Percentiles rank a stretch among this genome's conserved stretches.
Conservation (phyloP, 92 coral and sea anemone species). For the Parazoanthus atlanticus region DNA sequence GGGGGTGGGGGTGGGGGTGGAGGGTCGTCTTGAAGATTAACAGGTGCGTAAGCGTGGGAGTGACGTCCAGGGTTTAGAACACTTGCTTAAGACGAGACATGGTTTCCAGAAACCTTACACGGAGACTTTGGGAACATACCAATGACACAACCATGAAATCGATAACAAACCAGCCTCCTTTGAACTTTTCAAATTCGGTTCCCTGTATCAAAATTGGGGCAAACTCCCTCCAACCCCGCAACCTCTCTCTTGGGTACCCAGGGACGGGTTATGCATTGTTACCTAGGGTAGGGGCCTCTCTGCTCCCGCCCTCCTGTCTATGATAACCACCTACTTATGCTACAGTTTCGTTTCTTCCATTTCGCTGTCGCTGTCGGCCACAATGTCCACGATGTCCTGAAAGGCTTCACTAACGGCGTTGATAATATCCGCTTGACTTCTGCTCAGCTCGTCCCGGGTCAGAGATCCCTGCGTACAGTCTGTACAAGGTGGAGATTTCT, state of each 20-base stretch:
- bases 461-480: neutral
- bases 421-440: slow-evolving; percentile 75
- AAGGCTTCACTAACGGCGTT: slow-evolving; percentile 87
- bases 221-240: neutral
- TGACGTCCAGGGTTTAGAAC: neutral
- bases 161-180: too few relatives aligned
- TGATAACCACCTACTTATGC: neutral
- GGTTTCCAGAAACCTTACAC: too few relatives aligned
- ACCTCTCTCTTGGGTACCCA: neutral
- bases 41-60: neutral
- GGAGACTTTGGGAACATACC: too few relatives aligned
- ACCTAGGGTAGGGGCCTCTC: neutral
- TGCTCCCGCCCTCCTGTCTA: neutral
- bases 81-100: too few relatives aligned
- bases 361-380: slow-evolving; percentile 54
- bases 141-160: too few relatives aligned
- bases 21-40: neutral
- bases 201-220: too few relatives aligned
- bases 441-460: slow-evolving; percentile 53
- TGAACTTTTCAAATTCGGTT: too few relatives aligned
- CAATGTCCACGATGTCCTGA: slow-evolving; percentile 70
- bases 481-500: neutral
- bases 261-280: neutral
- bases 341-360: slow-evolving; percentile 73
- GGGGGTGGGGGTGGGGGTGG: neutral